Base-by-base conservation (phyloP, 2,888 invertebrate species). In the Myopa testacea region DNA sequence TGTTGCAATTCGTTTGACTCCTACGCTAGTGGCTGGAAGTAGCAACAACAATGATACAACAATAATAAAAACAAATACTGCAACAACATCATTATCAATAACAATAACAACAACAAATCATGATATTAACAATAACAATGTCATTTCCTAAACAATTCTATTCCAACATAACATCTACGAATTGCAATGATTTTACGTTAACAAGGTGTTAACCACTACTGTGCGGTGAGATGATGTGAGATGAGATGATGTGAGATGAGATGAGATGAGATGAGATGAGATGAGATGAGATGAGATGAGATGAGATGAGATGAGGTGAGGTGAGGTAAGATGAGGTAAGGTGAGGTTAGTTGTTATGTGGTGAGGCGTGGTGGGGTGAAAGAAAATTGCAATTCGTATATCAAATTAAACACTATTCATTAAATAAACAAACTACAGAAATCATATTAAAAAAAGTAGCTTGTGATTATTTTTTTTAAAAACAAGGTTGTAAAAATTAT, bases 61-160 rank as follows among this genome's bases (percentile, higher is more conserved):
- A 16, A 68, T n/a, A 68, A 68, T 19, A 16, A 52, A 19, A 69
- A 69, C 69, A 69, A 38, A 50, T 40, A 40, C 1, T 38, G 6
- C 40, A 67, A 37, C 38, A 67, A 16, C 67, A 68, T 4, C 45
- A 19, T 45, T 37, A 58, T 52, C 45, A 71, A 37, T 55, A n/a
- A 34, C 55, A 19, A 70, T 55, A 50, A 71, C 4, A 40, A 52
- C 34, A 69, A 69, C 69, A 69, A 38, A 40, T 40, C 4, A 2
- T 38, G 6, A 12, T 38, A 37, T 34, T 60, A 58, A 38, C 72
- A 72, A 60, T 55, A 72, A 60, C 72, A 72, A 72, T 72, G 72
- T 72, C 72, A 72, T 72, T 72, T 72, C 72, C 72, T 72, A 55
- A 60, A 60, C 72, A 71, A 71, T 55, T 55, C 12, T n/a, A 14